Conservation (phyloP, 2,888 invertebrate genomes). For the Ischnura elegans region DNA sequence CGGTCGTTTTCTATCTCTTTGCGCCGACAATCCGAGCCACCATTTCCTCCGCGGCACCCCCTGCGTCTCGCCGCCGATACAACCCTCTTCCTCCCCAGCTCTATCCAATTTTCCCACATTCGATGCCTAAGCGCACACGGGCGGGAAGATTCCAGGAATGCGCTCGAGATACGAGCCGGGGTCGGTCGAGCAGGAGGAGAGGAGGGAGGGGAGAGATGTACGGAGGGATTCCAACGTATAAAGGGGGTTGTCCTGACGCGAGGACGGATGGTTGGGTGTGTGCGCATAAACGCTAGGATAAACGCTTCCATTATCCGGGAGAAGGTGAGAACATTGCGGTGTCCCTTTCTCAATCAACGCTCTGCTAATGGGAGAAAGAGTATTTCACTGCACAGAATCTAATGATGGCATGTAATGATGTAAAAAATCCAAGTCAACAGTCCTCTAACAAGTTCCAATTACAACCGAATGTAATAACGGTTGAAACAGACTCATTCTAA, state of each 20-base stretch:
- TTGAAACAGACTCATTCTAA: too few species aligned
- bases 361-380: background rate
- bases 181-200: background rate
- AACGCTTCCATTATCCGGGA: background rate
- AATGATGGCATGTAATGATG: background rate
- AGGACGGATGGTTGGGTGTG: background rate
- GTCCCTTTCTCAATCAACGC: background rate
- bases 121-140: conserved; percentile 17
- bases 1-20: conserved; percentile 15
- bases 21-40: conserved; percentile 21
- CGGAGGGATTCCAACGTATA: background rate
- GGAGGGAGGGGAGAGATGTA: background rate
- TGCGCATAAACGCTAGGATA: background rate
- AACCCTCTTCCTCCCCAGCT: background rate
- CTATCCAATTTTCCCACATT: conserved; percentile 32
- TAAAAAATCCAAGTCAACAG: background rate
- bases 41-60: background rate
- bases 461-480: too few species aligned
- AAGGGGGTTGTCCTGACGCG: background rate
- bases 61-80: too few species aligned
- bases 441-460: too few species aligned
- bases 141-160: conserved; percentile 27
- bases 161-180: background rate
- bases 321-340: background rate
- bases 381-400: background rate